phyloP scores from a whole-genome alignment of 1,140 invertebrate species.

The Tetramorium parvispinum region DNA sequence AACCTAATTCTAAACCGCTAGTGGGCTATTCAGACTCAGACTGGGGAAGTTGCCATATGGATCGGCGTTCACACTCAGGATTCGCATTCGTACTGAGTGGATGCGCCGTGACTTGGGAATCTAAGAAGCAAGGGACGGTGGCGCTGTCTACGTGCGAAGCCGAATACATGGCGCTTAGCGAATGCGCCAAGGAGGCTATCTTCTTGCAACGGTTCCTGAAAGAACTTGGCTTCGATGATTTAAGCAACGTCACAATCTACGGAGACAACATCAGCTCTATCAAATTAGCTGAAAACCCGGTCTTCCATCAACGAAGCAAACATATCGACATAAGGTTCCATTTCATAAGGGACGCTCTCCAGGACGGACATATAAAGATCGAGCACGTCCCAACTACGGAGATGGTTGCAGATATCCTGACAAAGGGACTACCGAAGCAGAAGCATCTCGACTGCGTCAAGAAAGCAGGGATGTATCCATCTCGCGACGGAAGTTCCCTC shows the following conservation, averaged over 20 bases:
- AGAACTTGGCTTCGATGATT: conserved; percentile 50
- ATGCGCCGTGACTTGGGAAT: conserved; percentile 62
- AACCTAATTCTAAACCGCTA: neutral
- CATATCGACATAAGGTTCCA: conserved; percentile 45
- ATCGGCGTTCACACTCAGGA: conserved; percentile 73
- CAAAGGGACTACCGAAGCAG: neutral
- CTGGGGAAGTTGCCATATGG: conserved; percentile 65
- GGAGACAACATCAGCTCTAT: conserved; percentile 58
- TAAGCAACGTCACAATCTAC: conserved; percentile 31
- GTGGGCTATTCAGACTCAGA: neutral
- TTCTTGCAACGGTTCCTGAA: conserved; percentile 43
- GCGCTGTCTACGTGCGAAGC: conserved; percentile 62
- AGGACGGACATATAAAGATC: neutral
- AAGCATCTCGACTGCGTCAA: neutral
- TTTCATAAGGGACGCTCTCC: neutral
- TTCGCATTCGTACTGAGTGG: conserved; percentile 58
- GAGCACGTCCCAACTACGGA: neutral
- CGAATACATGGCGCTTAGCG: conserved; percentile 80
- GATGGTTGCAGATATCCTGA: neutral
- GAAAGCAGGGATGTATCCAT: no score
- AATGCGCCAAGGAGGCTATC: conserved; percentile 57
- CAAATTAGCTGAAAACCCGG: conserved; percentile 49
- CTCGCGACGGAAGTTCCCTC: no score
- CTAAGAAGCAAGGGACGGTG: conserved; percentile 64
- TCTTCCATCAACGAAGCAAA: conserved; percentile 58